Conservation (phyloP, 2,888 invertebrate genomes). For the Coenonympha arcania region DNA sequence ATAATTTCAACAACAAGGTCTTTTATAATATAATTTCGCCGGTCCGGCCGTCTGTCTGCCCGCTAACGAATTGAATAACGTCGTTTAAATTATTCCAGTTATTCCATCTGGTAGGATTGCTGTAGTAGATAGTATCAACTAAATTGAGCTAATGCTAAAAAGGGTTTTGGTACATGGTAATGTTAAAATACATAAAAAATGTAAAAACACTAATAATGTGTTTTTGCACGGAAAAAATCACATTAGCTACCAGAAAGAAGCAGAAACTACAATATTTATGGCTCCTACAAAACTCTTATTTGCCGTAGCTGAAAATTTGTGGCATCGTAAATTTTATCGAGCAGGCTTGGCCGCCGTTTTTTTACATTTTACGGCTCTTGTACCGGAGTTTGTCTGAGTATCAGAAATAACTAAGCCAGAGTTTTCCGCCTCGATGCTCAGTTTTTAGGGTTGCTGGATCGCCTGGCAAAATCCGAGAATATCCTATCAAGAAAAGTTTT, state of each 20-base stretch:
- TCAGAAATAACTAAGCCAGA: constrained; percentile 9
- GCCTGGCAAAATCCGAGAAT: background rate
- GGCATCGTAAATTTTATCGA: constrained; percentile 11
- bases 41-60: background rate
- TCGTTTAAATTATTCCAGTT: no score
- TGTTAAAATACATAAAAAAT: no score
- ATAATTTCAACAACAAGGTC: no score
- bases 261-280: constrained; percentile 9
- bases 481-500: no score
- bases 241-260: constrained; percentile 5
- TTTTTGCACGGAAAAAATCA: no score
- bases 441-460: background rate
- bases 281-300: constrained; percentile 14
- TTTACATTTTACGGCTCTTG: constrained; percentile 14
- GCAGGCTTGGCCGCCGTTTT: constrained; percentile 10
- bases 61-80: no score
- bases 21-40: background rate
- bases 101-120: no score
- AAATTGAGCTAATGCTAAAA: no score
- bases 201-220: no score
- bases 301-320: constrained; percentile 13
- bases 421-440: constrained; percentile 4
- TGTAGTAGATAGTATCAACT: no score
- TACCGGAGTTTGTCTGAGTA: constrained; percentile 3
- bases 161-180: no score